Percentiles rank a stretch among this genome's conserved stretches.
phyloP scores from a whole-genome alignment of 1,140 invertebrate genomes.

The Neodiprion lecontei region DNA sequence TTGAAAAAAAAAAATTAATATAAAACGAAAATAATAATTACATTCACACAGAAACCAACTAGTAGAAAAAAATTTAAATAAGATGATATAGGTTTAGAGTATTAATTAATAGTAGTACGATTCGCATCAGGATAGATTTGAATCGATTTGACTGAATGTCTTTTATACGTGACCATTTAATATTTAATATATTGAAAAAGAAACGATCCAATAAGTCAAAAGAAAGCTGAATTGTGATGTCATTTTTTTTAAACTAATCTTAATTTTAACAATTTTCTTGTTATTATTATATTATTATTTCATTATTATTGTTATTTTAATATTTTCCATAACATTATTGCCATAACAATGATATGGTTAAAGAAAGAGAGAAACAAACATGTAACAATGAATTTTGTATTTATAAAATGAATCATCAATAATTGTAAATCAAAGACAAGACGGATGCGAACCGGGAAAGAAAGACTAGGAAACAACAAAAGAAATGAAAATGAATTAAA shows the following conservation, averaged over 20 bases:
- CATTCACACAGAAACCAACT: background rate
- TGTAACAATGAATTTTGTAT: too few species aligned
- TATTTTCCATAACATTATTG: too few species aligned
- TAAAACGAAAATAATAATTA: background rate
- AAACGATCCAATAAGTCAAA: conserved; percentile 3
- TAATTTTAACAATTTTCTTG: background rate
- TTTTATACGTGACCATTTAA: background rate
- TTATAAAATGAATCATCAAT: too few species aligned
- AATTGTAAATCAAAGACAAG: too few species aligned
- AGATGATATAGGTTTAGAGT: background rate
- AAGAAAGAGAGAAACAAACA: too few species aligned
- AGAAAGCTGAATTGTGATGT: conserved; percentile 5
- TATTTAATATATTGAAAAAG: background rate
- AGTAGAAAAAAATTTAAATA: background rate
- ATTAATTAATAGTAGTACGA: background rate
- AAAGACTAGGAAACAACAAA: too few species aligned
- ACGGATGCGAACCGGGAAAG: too few species aligned
- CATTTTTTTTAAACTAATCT: background rate
- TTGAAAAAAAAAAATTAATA: background rate
- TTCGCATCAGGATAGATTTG: background rate
- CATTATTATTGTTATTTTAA: background rate
- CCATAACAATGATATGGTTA: too few species aligned
- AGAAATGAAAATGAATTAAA: too few species aligned
- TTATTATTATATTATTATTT: background rate
- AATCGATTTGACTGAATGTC: background rate